Conservation (phyloP, 2,888 invertebrate species). For the Corythucha ciliata region DNA sequence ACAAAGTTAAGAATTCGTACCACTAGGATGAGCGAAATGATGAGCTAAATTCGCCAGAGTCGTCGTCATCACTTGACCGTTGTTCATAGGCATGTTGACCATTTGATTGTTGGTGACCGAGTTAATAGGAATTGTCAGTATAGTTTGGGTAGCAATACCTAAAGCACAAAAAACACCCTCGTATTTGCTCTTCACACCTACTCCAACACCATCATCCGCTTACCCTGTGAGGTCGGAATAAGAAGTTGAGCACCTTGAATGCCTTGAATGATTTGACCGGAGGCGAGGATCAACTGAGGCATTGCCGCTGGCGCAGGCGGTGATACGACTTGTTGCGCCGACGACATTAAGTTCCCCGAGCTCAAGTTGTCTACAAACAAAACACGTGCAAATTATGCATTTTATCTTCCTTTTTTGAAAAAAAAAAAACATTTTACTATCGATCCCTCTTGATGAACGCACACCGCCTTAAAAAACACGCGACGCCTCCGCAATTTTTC, state of each 20-base stretch:
- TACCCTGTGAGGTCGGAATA: constrained; percentile 92
- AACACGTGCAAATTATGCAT: neutral
- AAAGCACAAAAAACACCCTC: constrained; percentile 34
- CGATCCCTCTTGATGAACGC: too few relatives aligned
- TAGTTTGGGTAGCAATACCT: constrained; percentile 93
- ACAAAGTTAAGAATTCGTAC: constrained; percentile 4
- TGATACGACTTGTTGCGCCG: constrained; percentile 27
- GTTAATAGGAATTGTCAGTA: constrained; percentile 88
- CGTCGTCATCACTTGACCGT: constrained; percentile 77
- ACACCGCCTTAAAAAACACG: neutral
- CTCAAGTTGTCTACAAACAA: constrained; percentile 26
- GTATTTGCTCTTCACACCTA: neutral
- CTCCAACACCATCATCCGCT: constrained; percentile 28
- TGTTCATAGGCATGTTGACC: constrained; percentile 72
- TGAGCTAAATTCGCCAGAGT: constrained; percentile 59
- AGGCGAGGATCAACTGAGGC: constrained; percentile 85
- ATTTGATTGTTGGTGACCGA: constrained; percentile 68
- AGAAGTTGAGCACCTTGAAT: constrained; percentile 89
- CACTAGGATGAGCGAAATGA: constrained; percentile 22
- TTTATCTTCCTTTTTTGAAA: neutral
- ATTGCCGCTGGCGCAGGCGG: constrained; percentile 57
- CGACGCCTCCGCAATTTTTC: neutral
- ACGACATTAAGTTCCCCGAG: constrained; percentile 24
- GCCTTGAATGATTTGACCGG: constrained; percentile 83
- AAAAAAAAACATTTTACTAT: too few relatives aligned